These are phyloP conservation scores for Poeciliopsis paucimaculata DNA, from an alignment of 2,797 vertebrate species.

Conservation along the genomic window DNA sequence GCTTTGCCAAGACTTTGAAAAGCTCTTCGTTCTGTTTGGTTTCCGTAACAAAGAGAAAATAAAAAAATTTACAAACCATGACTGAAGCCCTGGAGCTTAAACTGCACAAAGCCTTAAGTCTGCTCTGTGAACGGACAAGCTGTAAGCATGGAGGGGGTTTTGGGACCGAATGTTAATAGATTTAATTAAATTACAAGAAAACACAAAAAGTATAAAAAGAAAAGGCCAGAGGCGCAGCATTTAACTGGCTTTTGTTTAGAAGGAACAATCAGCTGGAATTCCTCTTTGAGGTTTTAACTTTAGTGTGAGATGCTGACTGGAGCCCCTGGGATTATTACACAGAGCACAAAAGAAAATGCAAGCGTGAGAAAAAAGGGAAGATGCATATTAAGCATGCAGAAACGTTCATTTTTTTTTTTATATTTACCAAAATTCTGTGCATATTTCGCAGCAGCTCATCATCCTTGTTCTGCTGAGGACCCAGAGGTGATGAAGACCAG, in stretches of 20 bases:
- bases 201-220: constrained; percentile 31
- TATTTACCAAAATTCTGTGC: not conserved
- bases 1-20: constrained; percentile 62
- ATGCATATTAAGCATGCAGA: not conserved
- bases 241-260: constrained; percentile 55
- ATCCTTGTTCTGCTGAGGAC: constrained; percentile 12
- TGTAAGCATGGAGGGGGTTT: constrained; percentile 49
- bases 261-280: constrained; percentile 53
- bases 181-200: constrained; percentile 72
- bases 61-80: constrained; percentile 45
- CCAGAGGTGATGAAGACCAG: constrained; percentile 48
- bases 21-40: constrained; percentile 73
- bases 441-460: not conserved
- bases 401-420: not conserved
- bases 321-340: constrained; percentile 38
- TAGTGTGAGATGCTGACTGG: constrained; percentile 41
- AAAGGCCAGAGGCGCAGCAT: constrained; percentile 40
- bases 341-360: constrained; percentile 13
- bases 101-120: constrained; percentile 56
- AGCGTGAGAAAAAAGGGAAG: not conserved
- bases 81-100: constrained; percentile 57
- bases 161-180: constrained; percentile 66
- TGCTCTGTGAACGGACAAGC: constrained; percentile 48
- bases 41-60: constrained; percentile 72
- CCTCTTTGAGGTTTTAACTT: constrained; percentile 34